A percentile compares a stretch with the other conserved stretches of the same genome.
These are phyloP conservation scores for Onychorhynchus coronatus DNA, from an alignment of 2,113 vertebrate species.

Conservation along the genomic window DNA sequence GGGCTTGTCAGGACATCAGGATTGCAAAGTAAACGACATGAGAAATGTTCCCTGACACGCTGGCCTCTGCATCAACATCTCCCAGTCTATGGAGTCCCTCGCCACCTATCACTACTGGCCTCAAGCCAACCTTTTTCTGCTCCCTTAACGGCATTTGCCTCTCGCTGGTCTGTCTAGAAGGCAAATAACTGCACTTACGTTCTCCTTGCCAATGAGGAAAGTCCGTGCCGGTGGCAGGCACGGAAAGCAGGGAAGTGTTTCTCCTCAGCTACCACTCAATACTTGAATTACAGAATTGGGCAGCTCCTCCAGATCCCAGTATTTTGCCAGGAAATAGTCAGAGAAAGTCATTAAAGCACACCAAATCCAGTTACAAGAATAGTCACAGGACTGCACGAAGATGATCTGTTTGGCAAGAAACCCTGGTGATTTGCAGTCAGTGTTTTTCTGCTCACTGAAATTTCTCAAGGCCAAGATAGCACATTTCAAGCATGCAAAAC, in stretches of 20 bases:
- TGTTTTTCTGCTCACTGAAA: neutral
- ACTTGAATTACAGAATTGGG: neutral
- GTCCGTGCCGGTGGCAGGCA: accelerated
- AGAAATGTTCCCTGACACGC: neutral
- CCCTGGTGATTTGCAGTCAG: neutral
- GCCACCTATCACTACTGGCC: neutral
- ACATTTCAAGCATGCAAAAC: neutral
- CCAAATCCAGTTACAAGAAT: neutral
- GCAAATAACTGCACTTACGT: neutral
- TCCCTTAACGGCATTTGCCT: neutral
- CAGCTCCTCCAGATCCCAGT: neutral
- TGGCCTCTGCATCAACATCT: neutral
- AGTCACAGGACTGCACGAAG: neutral
- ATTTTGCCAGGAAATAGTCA: neutral
- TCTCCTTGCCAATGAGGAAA: neutral
- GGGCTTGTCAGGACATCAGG: neutral
- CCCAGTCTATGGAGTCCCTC: neutral
- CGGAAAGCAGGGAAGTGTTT: neutral
- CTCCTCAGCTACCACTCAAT: neutral
- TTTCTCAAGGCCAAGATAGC: neutral
- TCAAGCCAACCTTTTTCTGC: neutral
- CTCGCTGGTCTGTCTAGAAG: neutral
- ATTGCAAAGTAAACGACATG: neutral
- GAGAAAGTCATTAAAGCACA: neutral
- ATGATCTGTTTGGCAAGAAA: neutral